Conservation (phyloP, 1,140 invertebrate genomes). For the Akabosia matsudoensis region DNA sequence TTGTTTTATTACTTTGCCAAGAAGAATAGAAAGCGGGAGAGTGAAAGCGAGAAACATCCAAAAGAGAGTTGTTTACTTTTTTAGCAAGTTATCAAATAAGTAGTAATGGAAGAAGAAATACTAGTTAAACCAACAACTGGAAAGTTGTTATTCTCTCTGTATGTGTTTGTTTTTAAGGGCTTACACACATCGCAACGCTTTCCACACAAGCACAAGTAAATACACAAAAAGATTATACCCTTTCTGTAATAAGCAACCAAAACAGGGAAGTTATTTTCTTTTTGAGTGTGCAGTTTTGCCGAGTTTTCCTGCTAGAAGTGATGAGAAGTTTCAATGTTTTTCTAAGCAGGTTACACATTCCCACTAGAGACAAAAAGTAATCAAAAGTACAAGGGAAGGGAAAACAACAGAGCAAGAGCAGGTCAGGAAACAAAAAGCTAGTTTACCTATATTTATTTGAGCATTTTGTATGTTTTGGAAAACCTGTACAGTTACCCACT, state of each 20-base stretch:
- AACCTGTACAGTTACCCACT: no score
- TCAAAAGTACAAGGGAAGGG: constrained; percentile 24
- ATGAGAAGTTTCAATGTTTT: constrained; percentile 21
- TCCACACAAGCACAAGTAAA: background rate
- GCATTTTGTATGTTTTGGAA: no score
- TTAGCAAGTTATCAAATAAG: background rate
- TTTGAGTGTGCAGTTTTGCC: background rate
- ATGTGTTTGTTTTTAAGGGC: no score
- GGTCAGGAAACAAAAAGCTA: constrained; percentile 18
- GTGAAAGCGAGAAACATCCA: background rate
- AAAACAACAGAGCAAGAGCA: background rate
- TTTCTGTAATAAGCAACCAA: background rate
- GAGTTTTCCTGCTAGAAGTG: no score
- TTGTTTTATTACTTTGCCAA: constrained; percentile 14
- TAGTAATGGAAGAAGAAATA: no score
- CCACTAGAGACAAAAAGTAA: constrained; percentile 22
- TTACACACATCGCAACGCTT: no score
- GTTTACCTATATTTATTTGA: background rate
- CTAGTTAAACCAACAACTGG: background rate
- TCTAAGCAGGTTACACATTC: constrained; percentile 17
- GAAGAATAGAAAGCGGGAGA: background rate
- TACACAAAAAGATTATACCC: constrained; percentile 8
- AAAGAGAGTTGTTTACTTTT: background rate
- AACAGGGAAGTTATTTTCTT: constrained; percentile 3
- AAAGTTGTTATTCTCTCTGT: no score